Percentiles rank a stretch among this genome's conserved stretches.
Conservation (phyloP, 2,113 vertebrate species). For the Pedetes capensis region DNA sequence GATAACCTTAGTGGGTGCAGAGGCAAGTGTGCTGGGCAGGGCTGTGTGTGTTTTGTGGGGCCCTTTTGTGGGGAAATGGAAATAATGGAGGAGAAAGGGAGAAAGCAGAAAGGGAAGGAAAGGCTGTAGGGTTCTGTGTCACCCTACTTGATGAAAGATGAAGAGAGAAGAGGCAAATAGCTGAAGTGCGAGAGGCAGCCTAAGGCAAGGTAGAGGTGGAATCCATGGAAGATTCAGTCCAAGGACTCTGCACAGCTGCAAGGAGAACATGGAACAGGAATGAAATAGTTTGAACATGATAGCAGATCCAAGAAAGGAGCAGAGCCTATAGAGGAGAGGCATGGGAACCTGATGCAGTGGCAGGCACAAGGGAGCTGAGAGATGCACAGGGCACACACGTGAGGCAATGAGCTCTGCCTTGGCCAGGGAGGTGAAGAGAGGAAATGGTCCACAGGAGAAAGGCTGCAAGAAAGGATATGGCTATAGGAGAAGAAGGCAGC, state of each 20-base stretch:
- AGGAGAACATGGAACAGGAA: background rate
- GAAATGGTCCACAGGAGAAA: background rate
- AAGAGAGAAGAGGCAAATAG: too few species aligned
- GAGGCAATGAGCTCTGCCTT: background rate
- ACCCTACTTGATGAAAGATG: background rate
- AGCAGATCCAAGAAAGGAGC: background rate
- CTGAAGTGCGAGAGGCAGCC: too few species aligned
- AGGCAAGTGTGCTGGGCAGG: background rate
- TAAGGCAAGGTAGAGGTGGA: background rate
- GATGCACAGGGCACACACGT: background rate
- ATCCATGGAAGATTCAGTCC: background rate
- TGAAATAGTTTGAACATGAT: too few species aligned
- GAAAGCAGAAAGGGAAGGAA: background rate
- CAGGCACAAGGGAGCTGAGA: background rate
- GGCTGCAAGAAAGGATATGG: background rate
- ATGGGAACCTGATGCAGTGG: too few species aligned
- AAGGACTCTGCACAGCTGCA: background rate
- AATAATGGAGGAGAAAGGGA: background rate
- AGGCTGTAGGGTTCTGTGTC: background rate
- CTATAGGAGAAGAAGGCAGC: too few species aligned
- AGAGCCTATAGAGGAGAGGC: background rate
- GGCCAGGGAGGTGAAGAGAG: background rate
- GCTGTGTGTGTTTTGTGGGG: background rate
- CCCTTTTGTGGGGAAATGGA: background rate
- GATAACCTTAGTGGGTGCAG: background rate